Evolutionary conservation across 2,888 invertebrate genomes (phyloP).

Genomic region (Epistrophe eligans): DNA sequence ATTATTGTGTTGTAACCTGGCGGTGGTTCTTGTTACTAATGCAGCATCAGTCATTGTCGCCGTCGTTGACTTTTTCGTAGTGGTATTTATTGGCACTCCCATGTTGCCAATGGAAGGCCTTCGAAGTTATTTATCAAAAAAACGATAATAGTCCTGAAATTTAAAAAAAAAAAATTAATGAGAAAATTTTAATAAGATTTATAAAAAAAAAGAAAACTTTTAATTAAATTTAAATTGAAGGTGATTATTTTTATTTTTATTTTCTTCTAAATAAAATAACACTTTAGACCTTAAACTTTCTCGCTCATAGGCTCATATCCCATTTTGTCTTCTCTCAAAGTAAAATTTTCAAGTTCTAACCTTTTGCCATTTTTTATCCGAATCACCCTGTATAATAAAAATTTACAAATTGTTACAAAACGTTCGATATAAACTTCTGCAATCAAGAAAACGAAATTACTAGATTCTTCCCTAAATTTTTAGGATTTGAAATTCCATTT

Average conservation of each 20-base stretch:
- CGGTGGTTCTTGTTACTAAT: slow-evolving; percentile 62
- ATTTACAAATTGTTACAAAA: not conserved
- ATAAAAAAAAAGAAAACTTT: not conserved
- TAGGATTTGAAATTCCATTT: not conserved
- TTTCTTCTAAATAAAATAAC: too few species aligned
- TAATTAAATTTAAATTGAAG: too few species aligned
- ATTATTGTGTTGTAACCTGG: slow-evolving; percentile 50
- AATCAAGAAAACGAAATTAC: not conserved
- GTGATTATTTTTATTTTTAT: too few species aligned
- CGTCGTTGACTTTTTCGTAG: slow-evolving; percentile 51
- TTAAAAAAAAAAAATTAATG: not conserved
- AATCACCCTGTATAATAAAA: not conserved
- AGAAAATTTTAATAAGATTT: not conserved
- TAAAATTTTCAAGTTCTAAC: not conserved
- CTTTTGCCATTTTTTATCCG: not conserved
- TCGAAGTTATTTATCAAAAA: not conserved
- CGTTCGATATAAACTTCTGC: not conserved
- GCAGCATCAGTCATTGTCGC: slow-evolving; percentile 52
- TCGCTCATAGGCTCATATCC: too few species aligned
- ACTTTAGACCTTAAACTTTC: too few species aligned
- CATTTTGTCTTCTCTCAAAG: too few species aligned
- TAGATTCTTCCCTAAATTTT: not conserved
- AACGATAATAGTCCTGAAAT: slow-evolving; percentile 50
- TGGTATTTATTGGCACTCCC: slow-evolving; percentile 76
- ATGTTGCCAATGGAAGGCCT: slow-evolving; percentile 76